Percentiles rank a stretch among this genome's conserved stretches.
Conservation (phyloP, 1,140 invertebrate genomes). For the Drosophila sechellia region DNA sequence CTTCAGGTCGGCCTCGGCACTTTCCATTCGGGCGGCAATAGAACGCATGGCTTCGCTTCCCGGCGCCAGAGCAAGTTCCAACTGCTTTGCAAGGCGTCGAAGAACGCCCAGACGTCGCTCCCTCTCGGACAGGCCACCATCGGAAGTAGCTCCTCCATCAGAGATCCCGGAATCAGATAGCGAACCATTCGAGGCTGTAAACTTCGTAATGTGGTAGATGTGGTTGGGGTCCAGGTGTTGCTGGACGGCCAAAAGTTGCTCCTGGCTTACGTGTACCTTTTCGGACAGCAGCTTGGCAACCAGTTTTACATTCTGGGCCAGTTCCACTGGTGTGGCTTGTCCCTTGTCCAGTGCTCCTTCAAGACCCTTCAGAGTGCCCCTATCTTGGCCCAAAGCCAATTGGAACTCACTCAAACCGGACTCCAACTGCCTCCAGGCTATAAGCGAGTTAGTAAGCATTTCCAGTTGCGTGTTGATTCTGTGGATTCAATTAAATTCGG, state of each 20-base stretch:
- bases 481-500: background rate
- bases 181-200: conserved; percentile 86
- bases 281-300: conserved; percentile 89
- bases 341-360: conserved; percentile 87
- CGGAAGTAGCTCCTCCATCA: conserved; percentile 88
- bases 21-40: conserved; percentile 89
- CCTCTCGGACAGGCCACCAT: conserved; percentile 90
- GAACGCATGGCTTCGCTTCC: conserved; percentile 87
- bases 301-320: conserved; percentile 88
- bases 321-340: conserved; percentile 86
- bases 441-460: conserved; percentile 84
- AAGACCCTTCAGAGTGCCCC: conserved; percentile 87
- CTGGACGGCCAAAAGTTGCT: conserved; percentile 78
- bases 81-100: conserved; percentile 87
- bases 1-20: conserved; percentile 92
- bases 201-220: conserved; percentile 81
- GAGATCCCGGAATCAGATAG: conserved; percentile 91
- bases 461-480: conserved; percentile 82
- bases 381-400: conserved; percentile 87
- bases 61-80: conserved; percentile 88
- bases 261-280: conserved; percentile 85
- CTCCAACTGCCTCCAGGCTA: conserved; percentile 88
- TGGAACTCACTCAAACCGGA: conserved; percentile 87
- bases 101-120: conserved; percentile 89
- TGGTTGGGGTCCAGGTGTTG: conserved; percentile 81